Evolutionary conservation across 1,140 invertebrate species (phyloP).

Genomic region (Zaprionus africanus): DNA sequence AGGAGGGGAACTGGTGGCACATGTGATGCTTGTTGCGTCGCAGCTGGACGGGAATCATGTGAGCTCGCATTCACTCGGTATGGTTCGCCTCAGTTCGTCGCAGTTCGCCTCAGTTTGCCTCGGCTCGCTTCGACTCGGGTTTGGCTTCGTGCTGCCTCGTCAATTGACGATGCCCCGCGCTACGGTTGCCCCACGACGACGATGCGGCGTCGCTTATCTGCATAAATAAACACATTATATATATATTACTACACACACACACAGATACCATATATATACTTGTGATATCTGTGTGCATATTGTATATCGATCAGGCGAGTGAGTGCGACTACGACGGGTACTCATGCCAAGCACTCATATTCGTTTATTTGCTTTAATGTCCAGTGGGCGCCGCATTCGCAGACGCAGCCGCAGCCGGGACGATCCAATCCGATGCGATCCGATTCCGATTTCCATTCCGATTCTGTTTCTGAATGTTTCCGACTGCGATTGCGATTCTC

Average conservation of each 20-base stretch:
- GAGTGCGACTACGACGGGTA: slow-evolving; percentile 10
- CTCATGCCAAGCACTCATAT: slow-evolving; percentile 24
- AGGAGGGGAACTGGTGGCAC: slow-evolving; percentile 27
- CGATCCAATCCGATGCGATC: slow-evolving; percentile 17
- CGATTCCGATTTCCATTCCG: slow-evolving; percentile 19
- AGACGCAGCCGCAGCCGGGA: slow-evolving; percentile 5
- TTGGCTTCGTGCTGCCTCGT: slow-evolving; percentile 20
- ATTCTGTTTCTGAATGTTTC: background rate
- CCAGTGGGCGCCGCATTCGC: slow-evolving; percentile 3
- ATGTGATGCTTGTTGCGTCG: slow-evolving; percentile 71
- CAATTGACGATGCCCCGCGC: slow-evolving; percentile 53
- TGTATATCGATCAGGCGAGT: slow-evolving; percentile 45
- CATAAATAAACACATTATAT: slow-evolving; percentile 30
- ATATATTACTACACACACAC: slow-evolving; percentile 22
- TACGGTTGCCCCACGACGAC: slow-evolving; percentile 19
- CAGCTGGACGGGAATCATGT: slow-evolving; percentile 64
- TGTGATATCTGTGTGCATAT: slow-evolving; percentile 13
- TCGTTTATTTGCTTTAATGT: slow-evolving; percentile 6
- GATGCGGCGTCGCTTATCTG: slow-evolving; percentile 42
- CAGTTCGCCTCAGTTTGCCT: background rate
- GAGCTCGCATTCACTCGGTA: slow-evolving; percentile 42
- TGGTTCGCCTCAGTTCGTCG: background rate
- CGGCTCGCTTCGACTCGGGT: background rate
- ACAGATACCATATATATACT: slow-evolving; percentile 8
- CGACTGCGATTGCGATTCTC: slow-evolving; percentile 1